Evolutionary conservation across 2,797 vertebrate species (phyloP).

Genomic region (Pseudocheirus occidentalis): DNA sequence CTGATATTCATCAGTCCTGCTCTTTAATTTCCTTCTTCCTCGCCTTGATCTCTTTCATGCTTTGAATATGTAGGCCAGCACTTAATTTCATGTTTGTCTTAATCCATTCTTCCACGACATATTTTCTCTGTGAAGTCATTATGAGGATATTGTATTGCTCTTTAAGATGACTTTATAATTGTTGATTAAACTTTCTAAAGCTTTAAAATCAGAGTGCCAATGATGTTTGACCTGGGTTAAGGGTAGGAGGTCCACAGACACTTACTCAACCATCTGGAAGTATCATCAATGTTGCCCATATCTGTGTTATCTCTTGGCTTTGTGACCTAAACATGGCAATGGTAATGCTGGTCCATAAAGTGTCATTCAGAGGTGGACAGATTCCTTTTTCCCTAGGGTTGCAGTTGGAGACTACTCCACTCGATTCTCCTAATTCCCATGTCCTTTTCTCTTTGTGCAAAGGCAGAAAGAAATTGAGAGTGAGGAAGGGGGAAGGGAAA

Average conservation of each 20-base stretch:
- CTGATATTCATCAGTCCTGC: constrained; percentile 3
- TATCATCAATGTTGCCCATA: background rate
- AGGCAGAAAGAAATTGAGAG: constrained; percentile 18
- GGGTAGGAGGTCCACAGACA: background rate
- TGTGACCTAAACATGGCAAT: background rate
- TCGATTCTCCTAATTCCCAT: background rate
- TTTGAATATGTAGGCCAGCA: background rate
- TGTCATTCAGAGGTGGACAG: background rate
- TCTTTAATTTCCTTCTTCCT: constrained; percentile 2
- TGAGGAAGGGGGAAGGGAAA: background rate
- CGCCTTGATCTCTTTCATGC: background rate
- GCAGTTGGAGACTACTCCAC: background rate
- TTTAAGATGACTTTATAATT: constrained; percentile 25
- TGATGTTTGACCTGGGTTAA: background rate
- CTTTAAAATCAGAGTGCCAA: constrained; percentile 32
- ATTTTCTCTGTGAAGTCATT: background rate
- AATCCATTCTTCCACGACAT: constrained; percentile 23
- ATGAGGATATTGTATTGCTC: background rate
- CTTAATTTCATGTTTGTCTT: constrained; percentile 17
- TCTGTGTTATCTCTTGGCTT: background rate
- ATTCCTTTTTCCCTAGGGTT: background rate
- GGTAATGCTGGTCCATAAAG: background rate
- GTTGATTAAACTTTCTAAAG: background rate
- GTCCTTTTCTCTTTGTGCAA: background rate
- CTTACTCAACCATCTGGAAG: background rate